Evolutionary conservation across 2,113 vertebrate species (phyloP).

Genomic region (Hemiprocne comata): DNA sequence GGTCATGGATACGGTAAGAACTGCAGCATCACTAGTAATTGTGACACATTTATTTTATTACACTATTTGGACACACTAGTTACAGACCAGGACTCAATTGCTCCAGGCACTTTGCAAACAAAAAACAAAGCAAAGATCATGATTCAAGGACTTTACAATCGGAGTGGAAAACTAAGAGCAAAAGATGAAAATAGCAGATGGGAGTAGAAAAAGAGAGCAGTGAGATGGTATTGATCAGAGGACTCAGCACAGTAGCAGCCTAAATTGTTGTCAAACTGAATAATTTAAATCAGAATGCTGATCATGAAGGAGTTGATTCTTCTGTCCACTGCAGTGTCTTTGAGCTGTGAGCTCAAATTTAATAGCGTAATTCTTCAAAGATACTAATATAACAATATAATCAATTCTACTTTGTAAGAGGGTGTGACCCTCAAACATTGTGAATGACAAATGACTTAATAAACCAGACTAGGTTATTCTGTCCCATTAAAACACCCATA

Average conservation of each 20-base stretch:
- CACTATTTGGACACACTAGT: background rate
- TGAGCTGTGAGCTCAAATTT: background rate
- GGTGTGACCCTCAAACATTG: background rate
- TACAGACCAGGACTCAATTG: background rate
- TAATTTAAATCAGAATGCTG: slow-evolving; percentile 51
- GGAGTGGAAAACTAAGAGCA: slow-evolving; percentile 23
- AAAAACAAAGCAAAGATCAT: background rate
- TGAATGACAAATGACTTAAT: slow-evolving; percentile 16
- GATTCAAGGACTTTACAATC: slow-evolving; percentile 36
- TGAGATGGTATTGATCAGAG: slow-evolving; percentile 31
- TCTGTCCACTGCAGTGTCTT: background rate
- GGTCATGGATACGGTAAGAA: background rate
- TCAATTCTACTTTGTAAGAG: slow-evolving; percentile 1
- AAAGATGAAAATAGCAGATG: slow-evolving; percentile 42
- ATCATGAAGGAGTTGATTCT: background rate
- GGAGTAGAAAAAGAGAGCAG: slow-evolving; percentile 13
- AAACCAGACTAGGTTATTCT: background rate
- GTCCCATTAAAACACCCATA: background rate
- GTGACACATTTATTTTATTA: background rate
- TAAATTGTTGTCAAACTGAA: slow-evolving; percentile 60
- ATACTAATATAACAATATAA: background rate
- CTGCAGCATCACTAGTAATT: slow-evolving; percentile 4
- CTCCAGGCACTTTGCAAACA: background rate
- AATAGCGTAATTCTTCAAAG: background rate
- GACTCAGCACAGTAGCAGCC: slow-evolving; percentile 19